Evolutionary conservation across 2,888 invertebrate species (phyloP).

Genomic region (Argyresthia goedartella): DNA sequence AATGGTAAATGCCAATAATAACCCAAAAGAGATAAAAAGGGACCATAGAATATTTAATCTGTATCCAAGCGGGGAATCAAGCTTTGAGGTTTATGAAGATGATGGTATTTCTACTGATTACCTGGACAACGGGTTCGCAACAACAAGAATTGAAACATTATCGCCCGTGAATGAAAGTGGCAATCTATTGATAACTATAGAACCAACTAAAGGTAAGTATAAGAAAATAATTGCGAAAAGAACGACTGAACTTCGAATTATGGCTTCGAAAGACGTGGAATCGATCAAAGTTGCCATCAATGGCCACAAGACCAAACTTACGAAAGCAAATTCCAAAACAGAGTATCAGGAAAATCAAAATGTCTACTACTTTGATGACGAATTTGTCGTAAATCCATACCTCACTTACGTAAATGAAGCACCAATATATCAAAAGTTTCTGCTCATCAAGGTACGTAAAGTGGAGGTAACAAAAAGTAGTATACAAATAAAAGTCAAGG

Average conservation of each 20-base stretch:
- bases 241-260: slow-evolving; percentile 41
- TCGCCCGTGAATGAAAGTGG: slow-evolving; percentile 33
- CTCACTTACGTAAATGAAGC: slow-evolving; percentile 19
- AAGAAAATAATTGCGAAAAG: slow-evolving; percentile 35
- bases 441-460: slow-evolving; percentile 42
- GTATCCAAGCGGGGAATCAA: slow-evolving; percentile 38
- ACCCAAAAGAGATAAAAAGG: slow-evolving; percentile 41
- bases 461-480: slow-evolving; percentile 33
- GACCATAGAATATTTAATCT: slow-evolving; percentile 37
- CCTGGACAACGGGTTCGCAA: slow-evolving; percentile 29
- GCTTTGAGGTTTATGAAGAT: slow-evolving; percentile 49
- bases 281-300: slow-evolving; percentile 37
- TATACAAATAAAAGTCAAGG: slow-evolving; percentile 41
- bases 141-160: slow-evolving; percentile 26
- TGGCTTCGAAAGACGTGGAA: slow-evolving; percentile 27
- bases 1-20: slow-evolving; percentile 50
- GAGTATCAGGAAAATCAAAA: slow-evolving; percentile 35
- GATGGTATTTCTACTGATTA: slow-evolving; percentile 47
- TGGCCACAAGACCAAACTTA: slow-evolving; percentile 26
- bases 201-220: slow-evolving; percentile 40
- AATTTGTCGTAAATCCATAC: slow-evolving; percentile 41
- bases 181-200: slow-evolving; percentile 33
- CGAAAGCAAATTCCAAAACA: slow-evolving; percentile 26
- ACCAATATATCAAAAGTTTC: slow-evolving; percentile 29
- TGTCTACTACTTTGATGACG: slow-evolving; percentile 34